Percentiles rank a stretch among this genome's conserved stretches.
phyloP scores from a whole-genome alignment of 2,113 vertebrate species.

The Zosterops japonicus region DNA sequence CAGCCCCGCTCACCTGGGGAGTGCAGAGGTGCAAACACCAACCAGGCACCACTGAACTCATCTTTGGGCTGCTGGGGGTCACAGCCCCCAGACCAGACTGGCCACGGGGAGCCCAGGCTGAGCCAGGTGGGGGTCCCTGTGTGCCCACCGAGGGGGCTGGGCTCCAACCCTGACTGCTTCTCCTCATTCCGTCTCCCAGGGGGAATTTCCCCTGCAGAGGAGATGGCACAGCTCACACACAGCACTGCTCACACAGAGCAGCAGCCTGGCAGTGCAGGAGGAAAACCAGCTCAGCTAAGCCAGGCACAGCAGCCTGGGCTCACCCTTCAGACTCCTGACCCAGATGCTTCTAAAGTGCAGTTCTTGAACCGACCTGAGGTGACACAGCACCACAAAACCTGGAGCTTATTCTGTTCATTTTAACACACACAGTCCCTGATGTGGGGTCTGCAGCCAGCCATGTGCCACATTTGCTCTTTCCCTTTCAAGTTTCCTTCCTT shows the following conservation, averaged over 20 bases:
- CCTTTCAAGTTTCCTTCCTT: not conserved
- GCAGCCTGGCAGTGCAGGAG: not conserved
- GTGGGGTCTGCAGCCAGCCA: not conserved
- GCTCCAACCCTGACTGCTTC: not conserved
- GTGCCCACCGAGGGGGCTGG: fast-evolving
- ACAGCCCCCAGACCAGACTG: not conserved
- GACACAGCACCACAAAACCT: not conserved
- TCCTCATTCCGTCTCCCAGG: not conserved
- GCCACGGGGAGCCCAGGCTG: fast-evolving
- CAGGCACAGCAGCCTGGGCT: not conserved
- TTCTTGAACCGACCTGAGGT: fast-evolving
- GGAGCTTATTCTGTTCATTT: not conserved
- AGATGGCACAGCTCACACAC: not conserved
- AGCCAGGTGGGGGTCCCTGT: not conserved
- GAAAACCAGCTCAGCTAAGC: not conserved
- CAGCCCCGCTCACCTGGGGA: not conserved
- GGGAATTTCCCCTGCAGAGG: not conserved
- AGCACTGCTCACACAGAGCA: not conserved
- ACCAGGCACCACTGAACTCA: not conserved
- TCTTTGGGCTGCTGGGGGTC: not conserved
- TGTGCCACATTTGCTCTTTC: not conserved
- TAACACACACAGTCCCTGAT: not conserved
- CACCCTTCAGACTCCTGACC: no score
- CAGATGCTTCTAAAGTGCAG: not conserved
- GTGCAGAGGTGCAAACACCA: not conserved